Evolutionary conservation across 2,797 vertebrate genomes (phyloP).

Genomic region (Acipenser ruthenus): DNA sequence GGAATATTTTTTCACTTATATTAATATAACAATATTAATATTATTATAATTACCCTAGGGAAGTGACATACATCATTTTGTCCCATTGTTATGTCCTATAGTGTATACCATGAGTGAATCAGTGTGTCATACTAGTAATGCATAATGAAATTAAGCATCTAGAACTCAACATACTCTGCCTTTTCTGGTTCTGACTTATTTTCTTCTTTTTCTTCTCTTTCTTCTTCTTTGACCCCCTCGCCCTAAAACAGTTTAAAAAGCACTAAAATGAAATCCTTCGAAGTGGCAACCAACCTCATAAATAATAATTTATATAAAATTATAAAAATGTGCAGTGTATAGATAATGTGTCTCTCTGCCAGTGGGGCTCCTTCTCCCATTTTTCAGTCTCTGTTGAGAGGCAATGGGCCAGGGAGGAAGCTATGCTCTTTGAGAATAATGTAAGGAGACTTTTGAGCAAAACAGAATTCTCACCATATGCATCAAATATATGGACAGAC

Average conservation of each 20-base stretch:
- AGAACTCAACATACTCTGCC: constrained; percentile 66
- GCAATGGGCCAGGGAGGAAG: constrained; percentile 4
- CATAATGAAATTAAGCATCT: neutral
- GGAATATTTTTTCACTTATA: too few species aligned
- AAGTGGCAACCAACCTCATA: neutral
- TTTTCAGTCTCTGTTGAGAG: constrained; percentile 12
- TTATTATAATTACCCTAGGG: too few species aligned
- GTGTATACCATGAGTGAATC: neutral
- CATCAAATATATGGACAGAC: too few species aligned
- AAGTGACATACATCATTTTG: too few species aligned
- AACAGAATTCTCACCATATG: too few species aligned
- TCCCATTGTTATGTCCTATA: too few species aligned
- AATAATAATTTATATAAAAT: neutral
- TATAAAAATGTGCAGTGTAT: constrained; percentile 9
- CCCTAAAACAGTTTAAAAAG: constrained; percentile 46
- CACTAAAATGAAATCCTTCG: neutral
- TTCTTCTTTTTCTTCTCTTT: constrained; percentile 63
- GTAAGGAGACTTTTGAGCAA: too few species aligned
- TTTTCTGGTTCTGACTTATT: constrained; percentile 68
- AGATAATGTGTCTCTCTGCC: constrained; percentile 10
- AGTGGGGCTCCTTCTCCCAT: constrained; percentile 2
- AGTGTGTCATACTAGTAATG: neutral
- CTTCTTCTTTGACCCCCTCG: constrained; percentile 57
- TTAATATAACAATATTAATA: too few species aligned
- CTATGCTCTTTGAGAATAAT: constrained; percentile 9